A percentile compares a stretch with the other conserved stretches of the same genome.
These are phyloP conservation scores for Xylota sylvarum DNA, from an alignment of 2,888 invertebrate species.

Conservation along the genomic window DNA sequence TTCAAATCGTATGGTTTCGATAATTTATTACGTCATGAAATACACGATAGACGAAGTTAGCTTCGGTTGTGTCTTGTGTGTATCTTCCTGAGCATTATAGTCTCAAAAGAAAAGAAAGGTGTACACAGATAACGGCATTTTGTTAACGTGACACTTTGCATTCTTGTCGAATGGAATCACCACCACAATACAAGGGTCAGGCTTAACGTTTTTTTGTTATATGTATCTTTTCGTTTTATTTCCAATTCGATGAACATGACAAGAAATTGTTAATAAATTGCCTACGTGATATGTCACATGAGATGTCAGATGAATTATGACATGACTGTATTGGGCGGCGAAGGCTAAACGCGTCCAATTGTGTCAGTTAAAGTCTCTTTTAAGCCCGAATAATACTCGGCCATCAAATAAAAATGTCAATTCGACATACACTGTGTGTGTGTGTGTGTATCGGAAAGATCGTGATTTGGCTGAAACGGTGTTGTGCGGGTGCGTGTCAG, in stretches of 20 bases:
- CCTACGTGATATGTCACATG: slow-evolving; percentile 70
- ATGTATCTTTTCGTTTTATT: not conserved
- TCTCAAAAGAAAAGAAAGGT: slow-evolving; percentile 17
- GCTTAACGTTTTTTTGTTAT: slow-evolving; percentile 11
- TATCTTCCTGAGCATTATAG: no score
- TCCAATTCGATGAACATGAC: slow-evolving; percentile 68
- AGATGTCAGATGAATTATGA: slow-evolving; percentile 67
- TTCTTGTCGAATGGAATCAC: slow-evolving; percentile 65
- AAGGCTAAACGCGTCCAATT: slow-evolving; percentile 55
- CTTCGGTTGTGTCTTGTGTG: slow-evolving; percentile 10
- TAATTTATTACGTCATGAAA: slow-evolving; percentile 70
- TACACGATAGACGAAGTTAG: slow-evolving; percentile 52
- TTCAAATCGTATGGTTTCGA: slow-evolving; percentile 71
- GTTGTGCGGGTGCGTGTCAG: slow-evolving; percentile 51
- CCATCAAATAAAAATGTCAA: slow-evolving; percentile 45
- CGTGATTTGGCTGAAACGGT: slow-evolving; percentile 42
- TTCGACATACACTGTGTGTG: not conserved
- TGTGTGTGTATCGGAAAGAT: slow-evolving; percentile 31
- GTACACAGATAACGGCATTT: slow-evolving; percentile 71
- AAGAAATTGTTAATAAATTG: slow-evolving; percentile 67
- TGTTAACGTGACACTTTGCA: slow-evolving; percentile 76
- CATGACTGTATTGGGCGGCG: slow-evolving; percentile 45
- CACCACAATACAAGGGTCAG: slow-evolving; percentile 30
- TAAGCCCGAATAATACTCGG: slow-evolving; percentile 16
- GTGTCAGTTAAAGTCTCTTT: slow-evolving; percentile 55